phyloP scores from a whole-genome alignment of 2,888 invertebrate genomes.

The Cantharis nigra region DNA sequence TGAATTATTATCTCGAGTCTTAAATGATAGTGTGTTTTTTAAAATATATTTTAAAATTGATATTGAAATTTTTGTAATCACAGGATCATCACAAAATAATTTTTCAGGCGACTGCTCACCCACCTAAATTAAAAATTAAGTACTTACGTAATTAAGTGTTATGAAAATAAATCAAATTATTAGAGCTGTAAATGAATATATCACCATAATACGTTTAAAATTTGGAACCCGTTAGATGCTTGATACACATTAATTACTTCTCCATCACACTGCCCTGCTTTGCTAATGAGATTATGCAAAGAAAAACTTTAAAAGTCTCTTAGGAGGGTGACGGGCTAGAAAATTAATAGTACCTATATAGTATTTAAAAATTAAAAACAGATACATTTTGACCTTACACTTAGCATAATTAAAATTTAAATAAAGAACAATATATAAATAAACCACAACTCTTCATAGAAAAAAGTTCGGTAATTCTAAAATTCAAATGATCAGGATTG shows the following conservation, averaged over 20 bases:
- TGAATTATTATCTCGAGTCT: not conserved
- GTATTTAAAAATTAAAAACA: not conserved
- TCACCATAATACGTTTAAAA: not conserved
- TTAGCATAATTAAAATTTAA: not conserved
- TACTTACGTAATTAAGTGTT: not conserved
- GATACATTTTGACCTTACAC: not conserved
- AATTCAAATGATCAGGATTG: not conserved
- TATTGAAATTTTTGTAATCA: not conserved
- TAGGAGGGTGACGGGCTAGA: not conserved
- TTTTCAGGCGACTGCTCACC: not conserved
- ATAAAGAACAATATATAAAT: not conserved
- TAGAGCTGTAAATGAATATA: not conserved
- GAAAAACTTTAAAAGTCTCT: not conserved
- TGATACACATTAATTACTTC: not conserved
- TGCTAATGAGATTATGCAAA: not conserved
- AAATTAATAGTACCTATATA: not conserved
- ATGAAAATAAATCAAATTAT: not conserved
- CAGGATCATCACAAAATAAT: not conserved
- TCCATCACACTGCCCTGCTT: not conserved
- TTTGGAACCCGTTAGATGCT: not conserved
- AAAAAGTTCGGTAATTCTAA: not conserved
- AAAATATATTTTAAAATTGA: not conserved
- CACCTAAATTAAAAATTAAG: not conserved
- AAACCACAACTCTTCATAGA: not conserved
- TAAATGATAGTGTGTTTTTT: not conserved